Evolutionary conservation across 2,888 invertebrate genomes (phyloP), one percentile per base, ranked within the genome.

Genomic region (Microchrysa polita): DNA sequence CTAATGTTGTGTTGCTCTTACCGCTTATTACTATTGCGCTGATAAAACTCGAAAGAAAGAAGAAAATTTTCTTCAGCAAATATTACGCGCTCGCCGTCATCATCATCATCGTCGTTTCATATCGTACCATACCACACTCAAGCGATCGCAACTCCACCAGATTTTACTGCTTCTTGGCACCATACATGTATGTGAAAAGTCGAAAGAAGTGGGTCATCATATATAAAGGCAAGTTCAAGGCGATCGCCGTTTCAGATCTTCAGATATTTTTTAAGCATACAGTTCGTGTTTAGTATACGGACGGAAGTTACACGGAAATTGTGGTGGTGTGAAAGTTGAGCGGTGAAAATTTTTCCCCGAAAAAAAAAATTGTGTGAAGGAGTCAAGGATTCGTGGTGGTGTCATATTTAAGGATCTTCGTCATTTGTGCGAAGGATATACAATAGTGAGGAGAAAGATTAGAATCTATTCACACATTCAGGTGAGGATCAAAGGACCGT

Each of bases 201-300:
- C 53, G 18, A 75, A 75, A 78, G 80, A 92, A 89, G 91, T 92
- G 89, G 92, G 92, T 92, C 92, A 91, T 86, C 86, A 86, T 92
- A 92, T 92, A 92, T 91, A 92, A 88, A 89, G 87, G 87, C 90
- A 92, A 92, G 92, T 92, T 92, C 91, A 92, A 91, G 92, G 91
- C 90, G 88, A 88, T 84, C 81, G 86, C 87, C 82, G 87, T 86
- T 87, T 87, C 89, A 89, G 87, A 85, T 81, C 81, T 79, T 82
- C 81, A 80, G 80, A 78, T 76, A 76, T 77, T 78, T 77, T 79
- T 77, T 73, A 74, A 76, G 78, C 76, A 76, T 72, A 73, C 76
- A 75, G 75, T 77, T 76, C 76, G 74, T 57, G 9, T 9, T 44
- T 42, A 55, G 10, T 20, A 20, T n/a, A n/a, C n/a, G n/a, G n/a